Evolutionary conservation across 2,888 invertebrate genomes (phyloP), one percentile per base, ranked within the genome.

Genomic region (Aleiodes leptofemur): DNA sequence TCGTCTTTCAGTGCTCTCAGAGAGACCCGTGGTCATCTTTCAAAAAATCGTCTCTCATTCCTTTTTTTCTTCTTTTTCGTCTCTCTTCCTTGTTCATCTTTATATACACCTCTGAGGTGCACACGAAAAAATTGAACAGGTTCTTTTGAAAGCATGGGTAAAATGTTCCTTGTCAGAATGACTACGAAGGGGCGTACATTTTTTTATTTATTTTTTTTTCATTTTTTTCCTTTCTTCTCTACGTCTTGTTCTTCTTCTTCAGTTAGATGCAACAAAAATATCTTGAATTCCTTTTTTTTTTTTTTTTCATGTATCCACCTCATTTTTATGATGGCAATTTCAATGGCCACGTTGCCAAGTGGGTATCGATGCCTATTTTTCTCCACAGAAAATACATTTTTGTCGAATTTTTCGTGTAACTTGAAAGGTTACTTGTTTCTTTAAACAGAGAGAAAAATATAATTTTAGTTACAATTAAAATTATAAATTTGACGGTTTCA

Each of bases 41-140:
- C 77, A 76, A 57, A 76, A 23, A 38, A 50, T 31, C 61, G 53
- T 34, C 61, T 70, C 64, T 74, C 38, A 16, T 31, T 74, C 50
- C 69, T 48, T 69, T 51, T 13, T 69, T 56, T 55, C 51, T 31
- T 51, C n/a, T 31, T 13, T 38, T 56, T n/a, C n/a, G n/a, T n/a
- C 51, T 59, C 23, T 23, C 23, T 23, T 23, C 23, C 23, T 23
- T 56, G 55, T 53, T 23, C 68, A 16, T 43, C 55, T 73, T 66
- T 68, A 74, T 68, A 73, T 64, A 73, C 70, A 72, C 74, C 64
- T 71, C 71, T 43, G 23, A 69, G 69, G 75, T 75, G 75, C 75
- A 72, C 76, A 79, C 78, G 76, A 76, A 79, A 76, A 76, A 79
- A 79, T 81, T 79, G 76, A 79, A 77, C 80, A 70, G 75, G 74